Conservation (phyloP, 1,140 invertebrate genomes). For the Rhynchophorus ferrugineus region DNA sequence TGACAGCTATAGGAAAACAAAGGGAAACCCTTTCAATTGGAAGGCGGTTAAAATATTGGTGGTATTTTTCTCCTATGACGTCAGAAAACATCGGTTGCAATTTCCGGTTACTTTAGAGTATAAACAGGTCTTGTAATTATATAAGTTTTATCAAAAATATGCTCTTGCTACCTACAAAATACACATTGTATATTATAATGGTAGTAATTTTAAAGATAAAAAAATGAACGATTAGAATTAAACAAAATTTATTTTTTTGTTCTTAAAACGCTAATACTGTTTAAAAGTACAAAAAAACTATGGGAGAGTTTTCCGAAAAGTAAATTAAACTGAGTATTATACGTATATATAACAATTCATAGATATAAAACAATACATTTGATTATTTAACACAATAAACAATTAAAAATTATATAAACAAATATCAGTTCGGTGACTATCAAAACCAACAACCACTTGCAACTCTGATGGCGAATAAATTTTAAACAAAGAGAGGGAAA, state of each 20-base stretch:
- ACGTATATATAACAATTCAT: conserved; percentile 32
- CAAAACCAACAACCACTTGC: conserved; percentile 18
- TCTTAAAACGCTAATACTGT: conserved; percentile 34
- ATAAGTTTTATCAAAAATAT: no score
- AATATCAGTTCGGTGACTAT: conserved; percentile 33
- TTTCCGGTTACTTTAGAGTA: no score
- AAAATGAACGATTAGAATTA: conserved; percentile 25
- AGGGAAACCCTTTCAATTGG: no score
- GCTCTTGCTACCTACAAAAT: no score
- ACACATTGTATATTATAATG: no score
- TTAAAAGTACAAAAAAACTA: conserved; percentile 36
- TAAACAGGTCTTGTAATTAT: no score
- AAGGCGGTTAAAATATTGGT: conserved; percentile 5
- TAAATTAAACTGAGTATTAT: conserved; percentile 33
- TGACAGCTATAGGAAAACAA: neutral
- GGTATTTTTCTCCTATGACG: no score
- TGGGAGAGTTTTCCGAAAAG: conserved; percentile 29
- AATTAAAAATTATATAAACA: conserved; percentile 28
- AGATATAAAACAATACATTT: conserved; percentile 31
- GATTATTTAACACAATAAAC: conserved; percentile 28
- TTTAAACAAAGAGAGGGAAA: conserved; percentile 17
- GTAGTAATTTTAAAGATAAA: no score
- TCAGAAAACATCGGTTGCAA: no score
- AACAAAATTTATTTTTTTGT: conserved; percentile 34
- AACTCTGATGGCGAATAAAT: conserved; percentile 13